Base-by-base conservation (phyloP, 2,888 invertebrate genomes). In the Megastigmus dorsalis region DNA sequence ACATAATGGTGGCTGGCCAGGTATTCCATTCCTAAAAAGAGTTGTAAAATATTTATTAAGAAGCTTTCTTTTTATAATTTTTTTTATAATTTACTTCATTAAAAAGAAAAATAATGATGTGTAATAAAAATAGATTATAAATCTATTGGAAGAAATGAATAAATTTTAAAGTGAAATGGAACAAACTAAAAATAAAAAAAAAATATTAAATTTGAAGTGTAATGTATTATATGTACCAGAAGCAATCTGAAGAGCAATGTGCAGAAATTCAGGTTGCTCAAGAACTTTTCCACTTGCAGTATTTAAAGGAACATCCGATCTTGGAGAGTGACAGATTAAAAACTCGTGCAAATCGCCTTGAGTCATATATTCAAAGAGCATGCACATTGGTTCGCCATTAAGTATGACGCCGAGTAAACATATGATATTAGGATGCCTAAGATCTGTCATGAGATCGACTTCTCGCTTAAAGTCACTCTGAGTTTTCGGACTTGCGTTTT, bases 311-410 rank as follows among this genome's bases (percentile, higher is more conserved):
- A 90, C 89, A 75, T 92, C 92, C 0, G 89, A 85, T 78, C 91
- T 89, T 0, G 98, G 97, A 0, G 97, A 97, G 84, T 97, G 94
- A 1, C 93, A 92, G 84, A 97, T 95, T 23, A 99, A 90, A 89
- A 97, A 98, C 88, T 99, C 98, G 85, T 99, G 98, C 65, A 99
- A 90, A 88, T 99, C 98, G 0, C 99, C 98, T 88, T 97, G 93
- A 0, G 95, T 95, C 98, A 99, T 98, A 86, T 96, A 97, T 88
- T 99, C 99, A 89, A 99, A 99, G 23, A 99, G 89, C 96, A 98
- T 97, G 85, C 97, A 97, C 87, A 95, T 91, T 0, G 97, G 97
- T 84, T 96, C 95, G 82, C 95, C 95, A 82, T 95, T 94, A 75
- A 96, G 90, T 71, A 96, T 95, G 7, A 97, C 97, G 0, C 98